Conservation (phyloP, 2,888 invertebrate species). For the Spilarctia lutea region DNA sequence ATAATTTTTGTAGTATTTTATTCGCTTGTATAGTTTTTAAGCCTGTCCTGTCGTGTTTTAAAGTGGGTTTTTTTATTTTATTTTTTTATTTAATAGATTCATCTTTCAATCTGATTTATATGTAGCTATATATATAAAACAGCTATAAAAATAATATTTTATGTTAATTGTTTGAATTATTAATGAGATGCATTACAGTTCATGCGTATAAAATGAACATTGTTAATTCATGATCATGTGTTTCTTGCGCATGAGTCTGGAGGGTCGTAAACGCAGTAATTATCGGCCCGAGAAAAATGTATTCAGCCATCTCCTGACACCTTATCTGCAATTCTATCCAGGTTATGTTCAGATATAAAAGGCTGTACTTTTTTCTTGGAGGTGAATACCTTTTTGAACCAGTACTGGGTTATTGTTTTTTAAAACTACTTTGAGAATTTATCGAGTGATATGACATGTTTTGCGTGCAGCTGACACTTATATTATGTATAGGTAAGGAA, state of each 20-base stretch:
- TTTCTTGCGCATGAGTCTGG: constrained; percentile 26
- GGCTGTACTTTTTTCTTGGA: background rate
- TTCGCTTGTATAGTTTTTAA: too few relatives aligned
- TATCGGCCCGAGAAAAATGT: constrained; percentile 32
- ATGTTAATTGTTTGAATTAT: constrained; percentile 9
- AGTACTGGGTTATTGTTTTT: background rate
- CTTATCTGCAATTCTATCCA: constrained; percentile 15
- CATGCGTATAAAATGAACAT: constrained; percentile 27
- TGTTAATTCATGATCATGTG: constrained; percentile 37
- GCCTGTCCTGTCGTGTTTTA: too few relatives aligned
- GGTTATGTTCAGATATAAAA: constrained; percentile 10
- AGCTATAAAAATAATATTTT: constrained; percentile 3
- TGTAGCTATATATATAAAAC: too few relatives aligned
- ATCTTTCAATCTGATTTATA: too few relatives aligned
- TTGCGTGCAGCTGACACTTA: background rate
- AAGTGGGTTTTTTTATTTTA: too few relatives aligned
- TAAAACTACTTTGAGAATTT: background rate
- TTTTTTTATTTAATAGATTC: too few relatives aligned
- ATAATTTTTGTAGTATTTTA: too few relatives aligned
- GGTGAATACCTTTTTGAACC: background rate
- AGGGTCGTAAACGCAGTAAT: constrained; percentile 37
- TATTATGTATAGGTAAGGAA: background rate
- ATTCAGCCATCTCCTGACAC: constrained; percentile 4
- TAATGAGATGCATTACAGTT: constrained; percentile 4
- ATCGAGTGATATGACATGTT: background rate